phyloP scores from a whole-genome alignment of 2,113 vertebrate species.

The Eonycteris spelaea region DNA sequence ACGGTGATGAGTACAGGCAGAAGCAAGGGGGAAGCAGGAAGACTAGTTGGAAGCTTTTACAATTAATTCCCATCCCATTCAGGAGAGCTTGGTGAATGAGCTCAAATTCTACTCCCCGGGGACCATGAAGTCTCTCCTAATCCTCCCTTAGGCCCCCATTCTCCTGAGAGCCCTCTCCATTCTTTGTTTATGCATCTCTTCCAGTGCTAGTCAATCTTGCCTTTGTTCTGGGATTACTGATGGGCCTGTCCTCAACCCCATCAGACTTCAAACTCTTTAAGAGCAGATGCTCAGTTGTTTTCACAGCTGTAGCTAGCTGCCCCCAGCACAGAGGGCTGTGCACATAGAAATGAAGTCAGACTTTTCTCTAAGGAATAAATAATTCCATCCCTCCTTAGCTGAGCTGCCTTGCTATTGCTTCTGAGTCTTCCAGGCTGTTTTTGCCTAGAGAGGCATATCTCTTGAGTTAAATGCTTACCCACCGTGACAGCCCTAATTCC shows the following conservation, averaged over 20 bases:
- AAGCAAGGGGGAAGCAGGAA: not conserved
- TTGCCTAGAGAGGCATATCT: not conserved
- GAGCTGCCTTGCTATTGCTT: not conserved
- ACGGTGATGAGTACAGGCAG: not conserved
- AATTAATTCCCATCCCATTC: not conserved
- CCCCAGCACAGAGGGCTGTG: not conserved
- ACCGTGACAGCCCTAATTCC: not conserved
- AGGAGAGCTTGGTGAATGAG: not conserved
- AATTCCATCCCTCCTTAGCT: not conserved
- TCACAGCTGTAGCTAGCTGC: not conserved
- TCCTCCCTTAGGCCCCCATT: not conserved
- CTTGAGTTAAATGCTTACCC: not conserved
- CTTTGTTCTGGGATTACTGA: not conserved
- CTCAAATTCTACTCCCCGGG: not conserved
- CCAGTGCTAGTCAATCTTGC: not conserved
- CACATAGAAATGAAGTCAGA: not conserved
- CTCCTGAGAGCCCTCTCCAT: not conserved
- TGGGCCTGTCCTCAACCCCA: not conserved
- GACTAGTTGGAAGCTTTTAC: not conserved
- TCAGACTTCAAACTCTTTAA: not conserved
- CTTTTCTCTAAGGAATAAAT: not conserved
- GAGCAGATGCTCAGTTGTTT: not conserved
- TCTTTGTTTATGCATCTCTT: not conserved
- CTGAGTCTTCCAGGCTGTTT: not conserved
- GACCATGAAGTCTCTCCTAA: not conserved